These are phyloP conservation scores for Plebejus anna DNA, from an alignment of 2,888 invertebrate species.

Conservation along the genomic window DNA sequence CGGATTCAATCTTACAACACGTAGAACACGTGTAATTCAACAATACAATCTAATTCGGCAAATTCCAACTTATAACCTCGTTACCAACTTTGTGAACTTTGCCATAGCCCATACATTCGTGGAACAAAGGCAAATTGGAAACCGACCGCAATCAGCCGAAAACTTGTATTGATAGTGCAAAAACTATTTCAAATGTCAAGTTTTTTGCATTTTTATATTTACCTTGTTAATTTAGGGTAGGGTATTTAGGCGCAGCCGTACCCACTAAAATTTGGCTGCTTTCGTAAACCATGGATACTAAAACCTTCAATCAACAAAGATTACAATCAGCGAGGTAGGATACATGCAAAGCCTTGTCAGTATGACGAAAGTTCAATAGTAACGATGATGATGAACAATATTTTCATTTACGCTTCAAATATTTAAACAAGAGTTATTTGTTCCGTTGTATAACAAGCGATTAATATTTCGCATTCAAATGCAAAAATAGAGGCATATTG, in stretches of 20 bases:
- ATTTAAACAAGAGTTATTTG: conserved; percentile 4
- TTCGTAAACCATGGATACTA: no score
- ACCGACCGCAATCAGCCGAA: conserved; percentile 55
- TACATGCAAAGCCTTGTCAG: not conserved
- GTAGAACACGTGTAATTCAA: conserved; percentile 28
- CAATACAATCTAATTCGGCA: conserved; percentile 42
- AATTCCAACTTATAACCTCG: conserved; percentile 39
- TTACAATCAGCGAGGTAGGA: no score
- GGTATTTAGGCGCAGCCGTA: no score
- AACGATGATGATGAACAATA: not conserved
- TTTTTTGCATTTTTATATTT: no score
- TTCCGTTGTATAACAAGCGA: not conserved
- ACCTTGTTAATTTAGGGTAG: no score
- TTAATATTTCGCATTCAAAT: conserved; percentile 16
- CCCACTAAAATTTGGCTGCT: no score
- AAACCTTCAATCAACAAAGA: no score
- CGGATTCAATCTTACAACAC: conserved; percentile 24
- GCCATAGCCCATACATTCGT: conserved; percentile 30
- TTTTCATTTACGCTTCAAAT: not conserved
- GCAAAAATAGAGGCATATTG: conserved; percentile 11
- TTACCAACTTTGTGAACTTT: conserved; percentile 37
- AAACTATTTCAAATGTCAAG: not conserved
- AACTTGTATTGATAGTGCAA: conserved; percentile 36
- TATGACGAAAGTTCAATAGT: not conserved
- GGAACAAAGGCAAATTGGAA: conserved; percentile 66